Conservation (phyloP, 1,140 invertebrate genomes). For the Procambarus clarkii region DNA sequence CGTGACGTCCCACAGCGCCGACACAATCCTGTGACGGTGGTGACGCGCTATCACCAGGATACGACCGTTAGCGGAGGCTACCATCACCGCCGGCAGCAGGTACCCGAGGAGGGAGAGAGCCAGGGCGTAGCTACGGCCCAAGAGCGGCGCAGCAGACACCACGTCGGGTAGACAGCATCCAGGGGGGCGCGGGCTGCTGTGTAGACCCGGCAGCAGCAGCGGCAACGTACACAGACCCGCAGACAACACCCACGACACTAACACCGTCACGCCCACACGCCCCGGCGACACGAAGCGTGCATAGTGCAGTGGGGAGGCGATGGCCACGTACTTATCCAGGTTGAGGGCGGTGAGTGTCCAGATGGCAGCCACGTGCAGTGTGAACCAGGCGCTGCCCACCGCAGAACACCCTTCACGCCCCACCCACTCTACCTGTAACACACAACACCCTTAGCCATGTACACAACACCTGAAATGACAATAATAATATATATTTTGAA, state of each 20-base stretch:
- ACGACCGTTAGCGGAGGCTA: slow-evolving; percentile 82
- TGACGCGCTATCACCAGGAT: slow-evolving; percentile 87
- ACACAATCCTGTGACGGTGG: slow-evolving; percentile 88
- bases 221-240: slow-evolving; percentile 77
- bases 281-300: slow-evolving; percentile 83
- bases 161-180: slow-evolving; percentile 83
- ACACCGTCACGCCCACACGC: slow-evolving; percentile 78
- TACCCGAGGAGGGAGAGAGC: slow-evolving; percentile 78
- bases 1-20: slow-evolving; percentile 89
- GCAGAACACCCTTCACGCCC: slow-evolving; percentile 11
- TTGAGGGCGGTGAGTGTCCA: slow-evolving; percentile 88
- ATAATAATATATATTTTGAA: too few relatives aligned
- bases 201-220: slow-evolving; percentile 75
- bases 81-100: slow-evolving; percentile 82
- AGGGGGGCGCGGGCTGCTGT: slow-evolving; percentile 78
- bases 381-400: slow-evolving; percentile 76
- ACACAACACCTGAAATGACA: background rate
- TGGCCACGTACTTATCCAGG: slow-evolving; percentile 86
- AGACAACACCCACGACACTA: slow-evolving; percentile 48
- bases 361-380: slow-evolving; percentile 85
- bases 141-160: slow-evolving; percentile 77
- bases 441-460: background rate
- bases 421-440: slow-evolving; percentile 76
- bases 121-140: slow-evolving; percentile 75
- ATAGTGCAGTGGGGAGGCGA: slow-evolving; percentile 85